Evolutionary conservation across 2,113 vertebrate species (phyloP), one percentile per base, ranked within the genome.

Genomic region (Hassar affinis): DNA sequence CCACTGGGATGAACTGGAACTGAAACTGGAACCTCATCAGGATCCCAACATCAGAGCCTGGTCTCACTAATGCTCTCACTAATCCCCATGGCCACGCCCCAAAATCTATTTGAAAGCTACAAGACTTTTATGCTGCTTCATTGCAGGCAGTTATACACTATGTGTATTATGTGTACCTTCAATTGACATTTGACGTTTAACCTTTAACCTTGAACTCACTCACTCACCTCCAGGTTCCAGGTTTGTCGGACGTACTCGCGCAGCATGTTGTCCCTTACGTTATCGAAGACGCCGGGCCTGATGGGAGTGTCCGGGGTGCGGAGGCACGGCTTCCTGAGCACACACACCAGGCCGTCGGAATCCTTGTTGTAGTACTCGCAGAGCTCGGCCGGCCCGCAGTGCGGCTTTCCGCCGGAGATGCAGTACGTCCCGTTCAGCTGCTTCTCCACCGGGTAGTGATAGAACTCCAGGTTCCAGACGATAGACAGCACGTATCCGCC

Each of bases 321-420:
- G 84, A 96, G 96, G 88, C 98, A 99, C 1, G 97, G 97, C 56
- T 96, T 97, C 85, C 86, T 95, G 80, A 99, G 94, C 1, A 56
- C 33, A 66, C 95, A 97, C 88, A 95, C 96, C 89, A 99, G 95
- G 20, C 97, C 98, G 0, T 99, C 97, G 0, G 96, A 84, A 17
- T 98, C 97, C 84, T 96, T 96, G 80, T 96, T 97, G 91, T 99
- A 97, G 89, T 94, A 99, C 89, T 98, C 96, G 0, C 98, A 99
- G 64, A 99, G 96, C 89, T 99, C 97, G 0, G 94, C 97, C 0
- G 97, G 97, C 4, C 98, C 98, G 0, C 97, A 98, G 92, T 99
- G 98, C 0, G 96, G 86, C 86, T 96, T 97, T 11, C 97, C 96
- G 8, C 97, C 97, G 0, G 89, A 20, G 9, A 99, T 94, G 91